phyloP scores from a whole-genome alignment of 2,888 invertebrate genomes.

The Gymnosoma rotundatum region DNA sequence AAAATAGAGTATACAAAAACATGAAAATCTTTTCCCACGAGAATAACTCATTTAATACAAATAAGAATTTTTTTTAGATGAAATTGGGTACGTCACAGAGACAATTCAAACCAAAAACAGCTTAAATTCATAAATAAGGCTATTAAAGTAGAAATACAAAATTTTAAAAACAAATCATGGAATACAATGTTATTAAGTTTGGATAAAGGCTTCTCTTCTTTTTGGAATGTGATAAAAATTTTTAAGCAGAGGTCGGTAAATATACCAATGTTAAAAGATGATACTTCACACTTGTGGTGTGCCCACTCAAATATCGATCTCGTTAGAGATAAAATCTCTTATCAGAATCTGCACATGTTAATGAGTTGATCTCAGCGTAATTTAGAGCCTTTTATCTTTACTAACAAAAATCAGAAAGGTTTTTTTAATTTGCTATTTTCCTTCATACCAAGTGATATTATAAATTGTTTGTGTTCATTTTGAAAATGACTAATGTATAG shows the following conservation, averaged over 20 bases:
- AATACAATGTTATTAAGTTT: conserved; percentile 1
- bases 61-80: conserved; percentile 2
- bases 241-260: not conserved
- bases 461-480: not conserved
- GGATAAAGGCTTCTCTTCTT: not conserved
- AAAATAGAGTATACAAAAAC: conserved; percentile 16
- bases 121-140: not conserved
- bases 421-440: not conserved
- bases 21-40: not conserved
- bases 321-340: conserved; percentile 9
- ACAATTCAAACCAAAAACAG: conserved; percentile 5
- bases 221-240: conserved; percentile 9
- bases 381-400: not conserved
- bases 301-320: not conserved
- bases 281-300: not conserved
- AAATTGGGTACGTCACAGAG: conserved; percentile 4
- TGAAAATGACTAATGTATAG: not conserved
- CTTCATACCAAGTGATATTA: not conserved
- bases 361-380: not conserved
- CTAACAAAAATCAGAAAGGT: not conserved
- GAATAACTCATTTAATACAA: conserved; percentile 8
- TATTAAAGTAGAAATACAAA: not conserved
- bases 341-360: not conserved
- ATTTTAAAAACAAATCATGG: conserved; percentile 14
- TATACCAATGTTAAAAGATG: too few species aligned